phyloP scores from a whole-genome alignment of 2,797 vertebrate species.

The Crenichthys baileyi region DNA sequence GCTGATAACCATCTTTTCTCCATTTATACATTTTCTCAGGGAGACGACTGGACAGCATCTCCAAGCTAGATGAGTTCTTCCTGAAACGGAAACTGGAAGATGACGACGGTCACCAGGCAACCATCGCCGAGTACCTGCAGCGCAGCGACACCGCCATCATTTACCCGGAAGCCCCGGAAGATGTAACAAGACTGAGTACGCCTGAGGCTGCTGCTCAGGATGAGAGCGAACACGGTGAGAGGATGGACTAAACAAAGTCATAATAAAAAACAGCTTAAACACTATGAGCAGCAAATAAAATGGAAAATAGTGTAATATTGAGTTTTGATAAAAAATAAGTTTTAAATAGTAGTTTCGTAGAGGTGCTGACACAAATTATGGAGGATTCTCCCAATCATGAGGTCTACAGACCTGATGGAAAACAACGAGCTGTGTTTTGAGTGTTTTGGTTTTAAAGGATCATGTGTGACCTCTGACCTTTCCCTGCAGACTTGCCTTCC shows the following conservation, averaged over 20 bases:
- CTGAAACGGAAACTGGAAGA: conserved; percentile 91
- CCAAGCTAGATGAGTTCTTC: conserved; percentile 91
- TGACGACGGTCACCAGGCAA: conserved; percentile 85
- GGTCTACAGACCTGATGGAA: background rate
- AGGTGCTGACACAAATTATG: background rate
- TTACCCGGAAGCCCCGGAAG: conserved; percentile 97
- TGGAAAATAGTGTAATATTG: too few species aligned
- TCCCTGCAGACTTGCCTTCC: conserved; percentile 86
- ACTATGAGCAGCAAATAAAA: too few species aligned
- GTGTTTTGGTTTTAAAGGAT: conserved; percentile 63
- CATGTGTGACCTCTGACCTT: conserved; percentile 75
- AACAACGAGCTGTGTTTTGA: background rate
- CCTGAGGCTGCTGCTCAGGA: conserved; percentile 91
- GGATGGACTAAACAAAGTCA: background rate
- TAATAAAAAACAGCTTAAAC: background rate
- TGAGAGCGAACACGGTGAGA: conserved; percentile 74
- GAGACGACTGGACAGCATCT: conserved; percentile 87
- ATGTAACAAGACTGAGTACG: conserved; percentile 89
- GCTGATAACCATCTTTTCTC: background rate
- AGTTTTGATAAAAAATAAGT: background rate
- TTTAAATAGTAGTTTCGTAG: background rate
- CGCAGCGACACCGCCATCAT: conserved; percentile 96
- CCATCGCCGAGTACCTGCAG: conserved; percentile 93
- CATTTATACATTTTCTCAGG: conserved; percentile 65
- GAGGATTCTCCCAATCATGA: background rate